A percentile compares a stretch with the other conserved stretches of the same genome.
Conservation (phyloP, 2,113 vertebrate genomes). For the Psilopogon haemacephalus region DNA sequence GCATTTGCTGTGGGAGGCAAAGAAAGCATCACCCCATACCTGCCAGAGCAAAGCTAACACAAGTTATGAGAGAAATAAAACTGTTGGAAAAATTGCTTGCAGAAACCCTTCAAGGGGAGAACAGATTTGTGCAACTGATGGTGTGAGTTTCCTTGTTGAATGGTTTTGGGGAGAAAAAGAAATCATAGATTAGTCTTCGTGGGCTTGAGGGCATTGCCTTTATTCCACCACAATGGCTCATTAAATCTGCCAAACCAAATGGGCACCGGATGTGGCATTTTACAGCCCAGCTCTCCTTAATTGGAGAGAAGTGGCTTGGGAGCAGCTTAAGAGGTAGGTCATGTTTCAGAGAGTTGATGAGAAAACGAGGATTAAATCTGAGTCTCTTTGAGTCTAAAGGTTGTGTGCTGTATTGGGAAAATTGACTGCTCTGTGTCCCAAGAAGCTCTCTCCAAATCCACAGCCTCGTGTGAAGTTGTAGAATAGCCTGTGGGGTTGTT, state of each 20-base stretch:
- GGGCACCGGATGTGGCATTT: slow-evolving; percentile 71
- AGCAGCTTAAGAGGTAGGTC: slow-evolving; percentile 51
- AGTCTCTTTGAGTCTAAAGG: neutral
- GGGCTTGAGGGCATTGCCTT: slow-evolving; percentile 63
- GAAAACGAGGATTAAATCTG: slow-evolving; percentile 31
- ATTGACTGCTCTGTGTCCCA: neutral
- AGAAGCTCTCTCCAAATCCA: slow-evolving; percentile 1
- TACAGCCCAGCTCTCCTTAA: slow-evolving; percentile 64
- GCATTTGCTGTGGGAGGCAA: neutral
- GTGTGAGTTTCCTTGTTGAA: slow-evolving; percentile 26
- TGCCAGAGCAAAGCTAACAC: neutral
- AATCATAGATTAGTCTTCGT: slow-evolving; percentile 32
- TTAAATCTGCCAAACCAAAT: slow-evolving; percentile 72
- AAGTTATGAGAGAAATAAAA: slow-evolving; percentile 7
- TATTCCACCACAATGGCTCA: slow-evolving; percentile 69
- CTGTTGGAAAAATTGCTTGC: slow-evolving; percentile 24
- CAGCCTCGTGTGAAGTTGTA: neutral
- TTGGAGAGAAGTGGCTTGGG: slow-evolving; percentile 47
- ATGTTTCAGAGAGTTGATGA: slow-evolving; percentile 53
- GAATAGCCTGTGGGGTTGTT: neutral
- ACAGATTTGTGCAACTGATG: slow-evolving; percentile 38
- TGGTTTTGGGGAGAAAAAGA: neutral
- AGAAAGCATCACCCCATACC: neutral
- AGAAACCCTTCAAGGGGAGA: slow-evolving; percentile 45
- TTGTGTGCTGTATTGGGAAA: neutral